Percentiles rank a stretch among this genome's conserved stretches.
Evolutionary conservation across 2,113 vertebrate genomes (phyloP).

Genomic region (Salvelinus fontinalis): DNA sequence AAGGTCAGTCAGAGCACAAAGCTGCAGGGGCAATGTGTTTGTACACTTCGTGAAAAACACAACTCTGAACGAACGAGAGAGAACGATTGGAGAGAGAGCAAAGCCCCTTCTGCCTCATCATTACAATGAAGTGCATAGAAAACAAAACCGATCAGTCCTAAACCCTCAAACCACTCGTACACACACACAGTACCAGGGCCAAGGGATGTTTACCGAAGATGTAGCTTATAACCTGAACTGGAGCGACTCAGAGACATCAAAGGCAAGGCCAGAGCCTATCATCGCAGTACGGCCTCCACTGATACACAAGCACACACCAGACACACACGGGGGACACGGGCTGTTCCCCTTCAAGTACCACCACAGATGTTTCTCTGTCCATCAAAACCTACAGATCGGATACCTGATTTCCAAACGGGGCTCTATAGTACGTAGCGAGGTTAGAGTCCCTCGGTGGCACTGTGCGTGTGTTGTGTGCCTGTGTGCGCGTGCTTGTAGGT

Average conservation of each 20-base stretch:
- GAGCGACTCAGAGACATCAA: conserved; percentile 33
- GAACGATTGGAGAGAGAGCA: not conserved
- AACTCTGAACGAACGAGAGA: conserved; percentile 18
- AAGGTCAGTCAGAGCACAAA: too few relatives aligned
- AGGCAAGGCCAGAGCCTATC: conserved; percentile 31
- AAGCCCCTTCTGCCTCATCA: not conserved
- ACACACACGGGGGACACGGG: not conserved
- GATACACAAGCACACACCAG: not conserved
- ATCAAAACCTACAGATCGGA: not conserved
- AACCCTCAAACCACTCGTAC: not conserved
- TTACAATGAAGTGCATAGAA: not conserved
- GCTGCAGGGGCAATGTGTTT: conserved; percentile 42
- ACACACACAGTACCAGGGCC: conserved; percentile 23
- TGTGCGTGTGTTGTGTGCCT: not conserved
- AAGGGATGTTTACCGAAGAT: conserved; percentile 36
- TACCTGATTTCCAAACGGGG: not conserved
- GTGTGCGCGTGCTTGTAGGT: conserved; percentile 39
- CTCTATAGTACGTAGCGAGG: not conserved
- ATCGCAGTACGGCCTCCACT: not conserved
- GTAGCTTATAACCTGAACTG: conserved; percentile 33
- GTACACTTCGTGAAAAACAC: conserved; percentile 47
- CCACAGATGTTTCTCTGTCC: conserved; percentile 1
- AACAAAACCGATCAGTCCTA: not conserved
- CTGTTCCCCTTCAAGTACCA: not conserved
- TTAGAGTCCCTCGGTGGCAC: not conserved